These are phyloP conservation scores for Chromis chromis DNA, from an alignment of 2,797 vertebrate genomes.

Conservation along the genomic window DNA sequence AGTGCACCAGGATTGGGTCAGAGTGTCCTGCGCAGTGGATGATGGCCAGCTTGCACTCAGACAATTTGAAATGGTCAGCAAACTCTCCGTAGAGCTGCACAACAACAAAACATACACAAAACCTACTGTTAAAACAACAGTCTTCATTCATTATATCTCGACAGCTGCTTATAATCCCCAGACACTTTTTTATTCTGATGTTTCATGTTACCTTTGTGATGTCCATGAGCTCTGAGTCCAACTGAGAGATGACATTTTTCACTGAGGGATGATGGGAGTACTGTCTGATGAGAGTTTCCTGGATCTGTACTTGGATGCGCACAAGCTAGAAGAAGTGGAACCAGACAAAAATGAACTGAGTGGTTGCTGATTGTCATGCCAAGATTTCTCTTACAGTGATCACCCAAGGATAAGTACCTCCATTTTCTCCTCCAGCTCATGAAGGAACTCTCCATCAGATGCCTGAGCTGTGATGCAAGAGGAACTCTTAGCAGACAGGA, in stretches of 20 bases:
- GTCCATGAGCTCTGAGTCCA: conserved; percentile 97
- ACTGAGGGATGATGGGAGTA: conserved; percentile 94
- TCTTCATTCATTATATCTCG: background rate
- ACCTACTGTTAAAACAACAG: background rate
- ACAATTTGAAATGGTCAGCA: conserved; percentile 95
- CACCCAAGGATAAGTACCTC: conserved; percentile 83
- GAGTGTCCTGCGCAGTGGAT: conserved; percentile 97
- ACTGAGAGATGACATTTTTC: conserved; percentile 91
- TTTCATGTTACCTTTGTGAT: conserved; percentile 94
- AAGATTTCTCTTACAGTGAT: background rate
- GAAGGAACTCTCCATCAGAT: conserved; percentile 98
- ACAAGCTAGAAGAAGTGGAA: conserved; percentile 86
- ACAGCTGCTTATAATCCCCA: background rate
- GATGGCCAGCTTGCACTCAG: conserved; percentile 97
- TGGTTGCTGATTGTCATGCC: background rate
- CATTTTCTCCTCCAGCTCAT: conserved; percentile 98
- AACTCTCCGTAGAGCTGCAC: conserved; percentile 95
- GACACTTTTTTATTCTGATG: background rate
- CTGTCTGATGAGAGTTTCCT: conserved; percentile 91
- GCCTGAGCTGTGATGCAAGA: conserved; percentile 91
- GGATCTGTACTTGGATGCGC: conserved; percentile 97
- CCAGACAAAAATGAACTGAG: background rate
- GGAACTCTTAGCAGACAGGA: conserved; percentile 97
- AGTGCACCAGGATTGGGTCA: conserved; percentile 95
- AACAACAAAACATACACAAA: background rate